Conservation (phyloP, 2,888 invertebrate species). For the Pseudococcus jackbeardsleyi region DNA sequence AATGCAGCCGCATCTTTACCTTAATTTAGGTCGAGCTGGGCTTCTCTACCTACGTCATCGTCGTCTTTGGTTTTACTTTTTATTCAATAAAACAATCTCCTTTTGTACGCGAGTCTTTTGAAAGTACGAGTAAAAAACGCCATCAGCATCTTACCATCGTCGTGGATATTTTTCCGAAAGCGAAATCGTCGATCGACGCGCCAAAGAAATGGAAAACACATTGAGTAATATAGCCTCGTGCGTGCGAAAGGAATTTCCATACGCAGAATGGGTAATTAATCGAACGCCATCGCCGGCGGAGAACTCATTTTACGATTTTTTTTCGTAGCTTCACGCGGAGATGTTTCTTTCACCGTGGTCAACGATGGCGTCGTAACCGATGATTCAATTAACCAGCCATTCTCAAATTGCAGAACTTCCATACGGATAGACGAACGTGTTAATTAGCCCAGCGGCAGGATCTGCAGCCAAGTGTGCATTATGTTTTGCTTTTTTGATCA, state of each 20-base stretch:
- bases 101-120: neutral
- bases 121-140: constrained; percentile 5
- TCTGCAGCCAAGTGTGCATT: neutral
- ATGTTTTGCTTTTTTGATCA: neutral
- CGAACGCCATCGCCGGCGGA: neutral
- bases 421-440: too few relatives aligned
- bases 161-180: neutral
- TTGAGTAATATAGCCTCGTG: neutral
- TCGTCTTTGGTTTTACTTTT: constrained; percentile 28
- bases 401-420: neutral
- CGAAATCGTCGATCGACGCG: neutral
- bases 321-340: neutral
- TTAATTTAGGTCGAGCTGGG: constrained; percentile 9
- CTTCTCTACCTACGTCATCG: neutral
- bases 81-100: constrained; percentile 32
- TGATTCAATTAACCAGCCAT: neutral
- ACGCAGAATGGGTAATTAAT: neutral
- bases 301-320: neutral
- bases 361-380: neutral
- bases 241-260: constrained; percentile 1
- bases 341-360: neutral
- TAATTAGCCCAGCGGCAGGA: neutral
- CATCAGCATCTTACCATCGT: neutral
- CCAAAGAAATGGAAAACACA: constrained; percentile 17
- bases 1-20: constrained; percentile 24